Conservation (phyloP, 2,113 vertebrate species). For the Maccullochella peelii region DNA sequence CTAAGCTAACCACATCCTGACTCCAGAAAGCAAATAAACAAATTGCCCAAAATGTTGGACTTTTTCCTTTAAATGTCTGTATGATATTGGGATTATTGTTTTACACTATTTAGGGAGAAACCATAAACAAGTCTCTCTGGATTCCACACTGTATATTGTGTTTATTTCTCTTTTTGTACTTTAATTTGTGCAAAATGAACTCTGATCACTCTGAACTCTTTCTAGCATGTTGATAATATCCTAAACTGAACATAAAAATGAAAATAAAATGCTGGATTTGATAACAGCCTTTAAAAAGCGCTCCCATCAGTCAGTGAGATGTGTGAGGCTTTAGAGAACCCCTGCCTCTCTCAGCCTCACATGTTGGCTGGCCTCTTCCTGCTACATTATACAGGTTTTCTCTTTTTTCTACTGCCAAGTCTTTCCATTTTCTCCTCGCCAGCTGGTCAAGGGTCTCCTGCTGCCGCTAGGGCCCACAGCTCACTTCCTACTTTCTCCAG, state of each 20-base stretch:
- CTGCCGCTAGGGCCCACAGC: conserved; percentile 73
- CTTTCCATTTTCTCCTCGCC: conserved; percentile 69
- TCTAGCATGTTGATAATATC: not conserved
- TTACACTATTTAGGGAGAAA: too few relatives aligned
- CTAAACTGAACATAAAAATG: not conserved
- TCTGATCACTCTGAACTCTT: not conserved
- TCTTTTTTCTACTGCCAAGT: conserved; percentile 65
- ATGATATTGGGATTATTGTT: too few relatives aligned
- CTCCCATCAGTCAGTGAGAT: not conserved
- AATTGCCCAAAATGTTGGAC: too few relatives aligned
- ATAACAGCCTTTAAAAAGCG: not conserved
- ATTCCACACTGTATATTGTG: not conserved
- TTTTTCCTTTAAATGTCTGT: too few relatives aligned
- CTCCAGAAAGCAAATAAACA: too few relatives aligned
- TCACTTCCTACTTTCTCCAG: conserved; percentile 81
- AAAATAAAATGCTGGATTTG: not conserved
- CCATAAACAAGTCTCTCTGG: not conserved
- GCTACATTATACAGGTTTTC: conserved; percentile 48
- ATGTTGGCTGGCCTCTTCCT: not conserved
- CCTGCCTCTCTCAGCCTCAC: conserved; percentile 19
- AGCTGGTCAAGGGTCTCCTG: conserved; percentile 83
- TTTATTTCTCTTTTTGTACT: not conserved
- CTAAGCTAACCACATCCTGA: too few relatives aligned
- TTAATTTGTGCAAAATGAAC: not conserved
- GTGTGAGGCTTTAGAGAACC: conserved; percentile 12